phyloP scores from a whole-genome alignment of 1,140 invertebrate species.

The Apis florea region DNA sequence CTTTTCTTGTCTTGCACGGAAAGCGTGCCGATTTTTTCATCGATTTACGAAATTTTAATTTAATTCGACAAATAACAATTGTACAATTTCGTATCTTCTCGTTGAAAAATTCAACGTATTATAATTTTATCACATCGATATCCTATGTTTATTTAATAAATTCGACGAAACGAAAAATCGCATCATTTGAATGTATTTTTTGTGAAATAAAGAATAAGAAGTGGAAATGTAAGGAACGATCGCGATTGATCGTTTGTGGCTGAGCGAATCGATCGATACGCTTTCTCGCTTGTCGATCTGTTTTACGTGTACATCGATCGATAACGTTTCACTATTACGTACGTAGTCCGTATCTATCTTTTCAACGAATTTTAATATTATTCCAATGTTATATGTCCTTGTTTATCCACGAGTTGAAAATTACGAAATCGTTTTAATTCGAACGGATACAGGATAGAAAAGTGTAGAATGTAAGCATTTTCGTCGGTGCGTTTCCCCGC shows the following conservation, averaged over 20 bases:
- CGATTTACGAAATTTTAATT: not conserved
- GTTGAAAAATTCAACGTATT: no score
- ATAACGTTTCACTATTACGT: slow-evolving; percentile 2
- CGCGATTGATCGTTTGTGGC: not conserved
- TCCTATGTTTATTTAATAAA: no score
- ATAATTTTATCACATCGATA: no score
- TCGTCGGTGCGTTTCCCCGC: not conserved
- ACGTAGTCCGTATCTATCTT: not conserved
- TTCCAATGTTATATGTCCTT: slow-evolving; percentile 27
- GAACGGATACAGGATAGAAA: not conserved
- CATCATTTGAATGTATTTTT: not conserved
- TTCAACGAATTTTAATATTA: slow-evolving; percentile 39
- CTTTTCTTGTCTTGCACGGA: not conserved
- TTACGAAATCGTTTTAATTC: no score
- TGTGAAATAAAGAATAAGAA: no score
- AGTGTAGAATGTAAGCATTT: not conserved
- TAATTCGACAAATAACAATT: no score
- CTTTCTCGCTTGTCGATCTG: slow-evolving; percentile 51
- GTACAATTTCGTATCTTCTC: no score
- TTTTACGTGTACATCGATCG: slow-evolving; percentile 36
- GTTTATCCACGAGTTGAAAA: no score
- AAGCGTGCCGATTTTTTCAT: not conserved
- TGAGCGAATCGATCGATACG: slow-evolving; percentile 62
- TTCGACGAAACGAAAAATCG: no score
- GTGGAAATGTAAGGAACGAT: not conserved